Percentiles rank a stretch among this genome's conserved stretches.
Conservation (phyloP, 53 echinoderm and acorn worm genomes). For the Hippasteria phrygiana region DNA sequence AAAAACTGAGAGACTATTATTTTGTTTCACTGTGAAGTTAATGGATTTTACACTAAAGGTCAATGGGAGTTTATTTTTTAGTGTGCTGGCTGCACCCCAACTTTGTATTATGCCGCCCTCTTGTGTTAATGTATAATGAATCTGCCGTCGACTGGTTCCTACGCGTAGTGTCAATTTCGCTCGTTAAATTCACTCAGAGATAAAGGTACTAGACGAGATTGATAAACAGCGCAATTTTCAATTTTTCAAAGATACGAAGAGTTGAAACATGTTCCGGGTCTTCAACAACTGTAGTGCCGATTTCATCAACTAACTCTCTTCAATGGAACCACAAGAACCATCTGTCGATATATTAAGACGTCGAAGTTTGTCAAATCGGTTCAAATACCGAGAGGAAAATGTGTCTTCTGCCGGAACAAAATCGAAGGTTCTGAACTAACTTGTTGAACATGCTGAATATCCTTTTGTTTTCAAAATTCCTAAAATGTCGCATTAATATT, state of each 20-base stretch:
- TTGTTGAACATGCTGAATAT: no score
- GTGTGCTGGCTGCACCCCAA: not conserved
- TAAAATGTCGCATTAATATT: no score
- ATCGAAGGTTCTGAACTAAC: not conserved
- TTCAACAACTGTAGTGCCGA: no score
- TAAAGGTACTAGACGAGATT: not conserved
- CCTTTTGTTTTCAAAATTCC: no score
- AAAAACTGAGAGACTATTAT: no score
- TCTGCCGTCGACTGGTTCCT: not conserved
- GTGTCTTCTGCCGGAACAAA: not conserved
- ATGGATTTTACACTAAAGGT: no score
- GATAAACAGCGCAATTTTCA: conserved; percentile 42
- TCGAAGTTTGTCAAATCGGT: not conserved
- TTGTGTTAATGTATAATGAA: not conserved
- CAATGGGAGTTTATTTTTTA: no score
- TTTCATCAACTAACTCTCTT: no score
- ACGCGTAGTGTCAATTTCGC: not conserved
- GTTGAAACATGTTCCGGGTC: no score
- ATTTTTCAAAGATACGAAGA: no score
- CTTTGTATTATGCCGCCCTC: conserved; percentile 1
- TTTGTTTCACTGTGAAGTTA: no score
- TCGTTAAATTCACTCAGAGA: not conserved
- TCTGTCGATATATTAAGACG: not conserved
- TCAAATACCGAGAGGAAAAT: conserved; percentile 21
- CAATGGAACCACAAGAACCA: conserved; percentile 25